Conservation (phyloP, 2,797 vertebrate species). For the Orientallactaga sibirica region DNA sequence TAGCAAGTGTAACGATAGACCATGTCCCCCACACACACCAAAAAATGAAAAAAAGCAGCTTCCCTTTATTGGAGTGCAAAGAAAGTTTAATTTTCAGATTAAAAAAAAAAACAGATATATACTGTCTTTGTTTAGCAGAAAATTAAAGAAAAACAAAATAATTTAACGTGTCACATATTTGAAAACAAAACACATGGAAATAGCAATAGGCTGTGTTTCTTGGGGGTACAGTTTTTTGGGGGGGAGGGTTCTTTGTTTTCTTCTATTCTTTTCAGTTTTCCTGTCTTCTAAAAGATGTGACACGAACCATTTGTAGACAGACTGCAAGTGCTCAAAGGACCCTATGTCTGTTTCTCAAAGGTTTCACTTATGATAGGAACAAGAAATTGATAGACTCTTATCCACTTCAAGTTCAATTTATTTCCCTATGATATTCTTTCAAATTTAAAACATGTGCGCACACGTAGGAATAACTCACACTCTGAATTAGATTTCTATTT, state of each 20-base stretch:
- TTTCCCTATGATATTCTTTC: conserved; percentile 58
- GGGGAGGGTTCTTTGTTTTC: not conserved
- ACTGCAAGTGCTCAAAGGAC: not conserved
- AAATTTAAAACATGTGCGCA: conserved; percentile 80
- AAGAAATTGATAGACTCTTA: conserved; percentile 23
- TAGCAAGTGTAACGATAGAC: not conserved
- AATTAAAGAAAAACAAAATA: conserved; percentile 10
- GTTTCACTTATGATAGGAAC: not conserved
- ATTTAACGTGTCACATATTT: not conserved
- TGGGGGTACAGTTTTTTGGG: not conserved
- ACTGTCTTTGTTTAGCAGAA: not conserved
- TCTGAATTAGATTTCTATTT: conserved; percentile 80
- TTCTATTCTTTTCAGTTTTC: conserved; percentile 11
- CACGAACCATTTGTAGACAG: not conserved
- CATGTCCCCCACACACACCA: too few relatives aligned
- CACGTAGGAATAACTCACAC: conserved; percentile 76
- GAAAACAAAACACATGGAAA: not conserved
- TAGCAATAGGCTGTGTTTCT: conserved; percentile 12
- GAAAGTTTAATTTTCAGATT: conserved; percentile 30
- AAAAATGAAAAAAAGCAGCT: not conserved
- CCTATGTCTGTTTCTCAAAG: conserved; percentile 7
- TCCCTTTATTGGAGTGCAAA: not conserved
- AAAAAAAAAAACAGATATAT: conserved; percentile 19
- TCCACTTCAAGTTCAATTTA: conserved; percentile 50
- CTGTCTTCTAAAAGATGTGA: not conserved